A percentile compares a stretch with the other conserved stretches of the same genome.
These are phyloP conservation scores for Cryptops parisi DNA, from an alignment of 2,888 invertebrate genomes.

Conservation along the genomic window DNA sequence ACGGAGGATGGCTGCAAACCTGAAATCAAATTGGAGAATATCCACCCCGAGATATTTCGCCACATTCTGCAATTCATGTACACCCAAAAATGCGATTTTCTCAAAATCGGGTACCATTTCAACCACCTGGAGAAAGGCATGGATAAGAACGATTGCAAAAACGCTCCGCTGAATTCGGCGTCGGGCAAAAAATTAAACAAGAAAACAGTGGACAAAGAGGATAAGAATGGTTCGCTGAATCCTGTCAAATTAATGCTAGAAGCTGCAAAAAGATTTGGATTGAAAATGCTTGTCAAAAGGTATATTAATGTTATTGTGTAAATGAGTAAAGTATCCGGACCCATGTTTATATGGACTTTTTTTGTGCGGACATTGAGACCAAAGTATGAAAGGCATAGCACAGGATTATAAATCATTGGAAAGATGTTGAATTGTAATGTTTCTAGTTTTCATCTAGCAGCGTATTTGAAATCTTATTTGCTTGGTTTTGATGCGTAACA, in stretches of 20 bases:
- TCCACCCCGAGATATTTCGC: slow-evolving; percentile 51
- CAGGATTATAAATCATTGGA: too few species aligned
- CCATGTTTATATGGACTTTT: too few species aligned
- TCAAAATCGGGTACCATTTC: slow-evolving; percentile 32
- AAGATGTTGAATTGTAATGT: too few species aligned
- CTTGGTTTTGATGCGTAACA: too few species aligned
- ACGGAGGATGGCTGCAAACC: not conserved
- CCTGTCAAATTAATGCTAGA: slow-evolving; percentile 27
- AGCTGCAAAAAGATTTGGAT: slow-evolving; percentile 26
- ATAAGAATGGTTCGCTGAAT: slow-evolving; percentile 22
- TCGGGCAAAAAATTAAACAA: slow-evolving; percentile 22
- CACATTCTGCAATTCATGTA: slow-evolving; percentile 56
- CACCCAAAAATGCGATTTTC: slow-evolving; percentile 48
- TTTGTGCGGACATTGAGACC: too few species aligned
- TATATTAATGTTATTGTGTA: too few species aligned
- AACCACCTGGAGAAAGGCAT: not conserved
- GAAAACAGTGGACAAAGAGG: slow-evolving; percentile 21
- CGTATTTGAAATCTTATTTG: not conserved
- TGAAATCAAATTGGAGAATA: slow-evolving; percentile 39
- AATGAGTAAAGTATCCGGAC: too few species aligned
- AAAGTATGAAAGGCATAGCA: too few species aligned
- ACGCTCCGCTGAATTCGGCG: not conserved
- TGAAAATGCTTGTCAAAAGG: slow-evolving; percentile 25
- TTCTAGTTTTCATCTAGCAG: too few species aligned
- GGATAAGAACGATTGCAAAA: not conserved